Percentiles rank a stretch among this genome's conserved stretches.
Conservation (phyloP, 2,797 vertebrate genomes). For the Malacoctenus gilli region DNA sequence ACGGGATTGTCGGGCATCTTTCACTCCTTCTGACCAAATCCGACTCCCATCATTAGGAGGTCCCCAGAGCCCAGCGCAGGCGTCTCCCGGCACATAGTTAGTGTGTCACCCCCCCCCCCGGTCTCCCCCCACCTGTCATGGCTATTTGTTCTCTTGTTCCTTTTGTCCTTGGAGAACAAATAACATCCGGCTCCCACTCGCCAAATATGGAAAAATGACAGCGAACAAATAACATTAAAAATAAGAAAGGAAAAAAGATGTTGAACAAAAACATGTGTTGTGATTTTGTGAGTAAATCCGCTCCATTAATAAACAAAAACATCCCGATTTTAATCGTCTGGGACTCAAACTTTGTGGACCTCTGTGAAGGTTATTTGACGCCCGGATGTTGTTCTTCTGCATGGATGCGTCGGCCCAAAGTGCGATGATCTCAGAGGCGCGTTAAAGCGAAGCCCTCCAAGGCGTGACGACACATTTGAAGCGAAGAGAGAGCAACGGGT, state of each 20-base stretch:
- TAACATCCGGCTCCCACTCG: not conserved
- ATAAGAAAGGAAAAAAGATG: slow-evolving; percentile 10
- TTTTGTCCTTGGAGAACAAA: slow-evolving; percentile 9
- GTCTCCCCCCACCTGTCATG: too few relatives aligned
- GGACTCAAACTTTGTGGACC: slow-evolving; percentile 40
- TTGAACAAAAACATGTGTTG: slow-evolving; percentile 1
- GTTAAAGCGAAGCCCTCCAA: not conserved
- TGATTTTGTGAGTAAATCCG: slow-evolving; percentile 26
- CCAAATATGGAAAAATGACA: slow-evolving; percentile 8
- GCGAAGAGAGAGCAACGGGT: slow-evolving; percentile 16
- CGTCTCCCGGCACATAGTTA: not conserved
- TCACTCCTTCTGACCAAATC: slow-evolving; percentile 14
- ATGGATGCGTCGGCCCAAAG: slow-evolving; percentile 39
- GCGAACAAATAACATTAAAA: not conserved
- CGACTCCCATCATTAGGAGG: slow-evolving; percentile 3
- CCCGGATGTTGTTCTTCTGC: slow-evolving; percentile 44
- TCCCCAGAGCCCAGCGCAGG: slow-evolving; percentile 9
- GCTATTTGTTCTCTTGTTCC: slow-evolving; percentile 10
- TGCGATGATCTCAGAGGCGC: slow-evolving; percentile 50
- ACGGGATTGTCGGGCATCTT: slow-evolving; percentile 14
- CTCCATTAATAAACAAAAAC: slow-evolving; percentile 53
- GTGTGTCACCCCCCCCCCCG: not conserved
- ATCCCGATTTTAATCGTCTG: slow-evolving; percentile 45
- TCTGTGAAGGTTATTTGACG: slow-evolving; percentile 48
- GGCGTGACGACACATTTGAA: slow-evolving; percentile 33